A percentile compares a stretch with the other conserved stretches of the same genome.
Conservation (phyloP, 2,888 invertebrate genomes). For the Ashinkailepas kermadecensis region DNA sequence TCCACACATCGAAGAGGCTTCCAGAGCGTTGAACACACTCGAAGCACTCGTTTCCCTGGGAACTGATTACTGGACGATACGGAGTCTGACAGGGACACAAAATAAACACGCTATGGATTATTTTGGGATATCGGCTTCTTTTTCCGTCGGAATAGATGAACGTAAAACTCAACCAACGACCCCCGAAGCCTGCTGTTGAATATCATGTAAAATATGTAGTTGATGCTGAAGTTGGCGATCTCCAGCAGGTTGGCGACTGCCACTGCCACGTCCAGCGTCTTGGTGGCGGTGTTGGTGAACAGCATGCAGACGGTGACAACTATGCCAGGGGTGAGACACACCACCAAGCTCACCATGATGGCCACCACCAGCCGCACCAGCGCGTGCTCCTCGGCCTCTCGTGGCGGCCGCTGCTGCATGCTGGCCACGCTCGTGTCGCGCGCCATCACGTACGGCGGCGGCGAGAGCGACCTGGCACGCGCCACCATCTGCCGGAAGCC, state of each 20-base stretch:
- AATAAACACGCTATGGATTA: too few relatives aligned
- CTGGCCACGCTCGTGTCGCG: constrained; percentile 7
- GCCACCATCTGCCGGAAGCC: constrained; percentile 3
- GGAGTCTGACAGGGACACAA: too few relatives aligned
- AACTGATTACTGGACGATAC: too few relatives aligned
- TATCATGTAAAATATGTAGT: neutral
- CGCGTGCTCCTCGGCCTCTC: neutral
- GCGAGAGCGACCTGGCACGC: neutral
- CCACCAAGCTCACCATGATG: neutral
- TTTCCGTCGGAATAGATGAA: neutral
- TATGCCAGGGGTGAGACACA: neutral
- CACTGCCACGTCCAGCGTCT: neutral
- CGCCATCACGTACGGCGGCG: neutral
- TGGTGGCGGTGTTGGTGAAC: neutral
- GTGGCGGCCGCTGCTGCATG: neutral
- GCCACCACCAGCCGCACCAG: neutral
- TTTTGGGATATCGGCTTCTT: neutral
- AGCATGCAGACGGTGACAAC: neutral
- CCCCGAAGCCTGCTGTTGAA: neutral
- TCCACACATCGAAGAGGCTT: too few relatives aligned
- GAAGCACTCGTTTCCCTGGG: too few relatives aligned
- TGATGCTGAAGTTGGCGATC: constrained; percentile 17
- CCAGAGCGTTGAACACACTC: too few relatives aligned
- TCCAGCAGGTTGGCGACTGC: neutral
- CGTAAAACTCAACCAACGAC: neutral